phyloP scores from a whole-genome alignment of 35 echinoderm and acorn worm species.

The Hemicentrotus pulcherrimus region DNA sequence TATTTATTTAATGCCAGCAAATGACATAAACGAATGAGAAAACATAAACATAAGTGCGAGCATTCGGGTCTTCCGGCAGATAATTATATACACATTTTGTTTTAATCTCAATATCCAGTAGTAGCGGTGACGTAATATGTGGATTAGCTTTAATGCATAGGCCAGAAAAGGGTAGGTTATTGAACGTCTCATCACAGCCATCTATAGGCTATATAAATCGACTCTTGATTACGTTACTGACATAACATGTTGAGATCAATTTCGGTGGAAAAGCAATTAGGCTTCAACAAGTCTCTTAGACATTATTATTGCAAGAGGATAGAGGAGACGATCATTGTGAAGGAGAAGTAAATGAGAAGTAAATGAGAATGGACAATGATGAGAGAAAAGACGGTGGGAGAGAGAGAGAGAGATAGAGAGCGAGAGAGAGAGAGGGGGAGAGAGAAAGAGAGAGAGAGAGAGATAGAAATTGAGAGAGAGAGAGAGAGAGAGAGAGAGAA shows the following conservation, averaged over 20 bases:
- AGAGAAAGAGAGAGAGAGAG: background rate
- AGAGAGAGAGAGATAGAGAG: constrained; percentile 1
- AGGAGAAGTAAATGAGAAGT: background rate
- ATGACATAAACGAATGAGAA: no score
- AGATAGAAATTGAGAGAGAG: background rate
- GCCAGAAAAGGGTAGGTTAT: background rate
- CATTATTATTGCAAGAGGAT: background rate
- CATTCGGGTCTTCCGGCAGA: no score
- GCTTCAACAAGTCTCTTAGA: background rate
- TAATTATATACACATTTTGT: no score
- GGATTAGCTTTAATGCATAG: background rate
- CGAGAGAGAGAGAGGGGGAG: background rate
- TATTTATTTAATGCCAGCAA: no score
- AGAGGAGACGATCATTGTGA: background rate
- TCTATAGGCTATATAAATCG: background rate
- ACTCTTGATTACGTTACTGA: background rate
- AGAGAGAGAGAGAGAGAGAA: background rate
- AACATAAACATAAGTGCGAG: no score
- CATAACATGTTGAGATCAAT: background rate
- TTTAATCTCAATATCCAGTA: no score
- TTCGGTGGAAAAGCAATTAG: background rate
- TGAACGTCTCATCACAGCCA: background rate
- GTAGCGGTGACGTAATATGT: no score
- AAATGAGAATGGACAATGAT: background rate
- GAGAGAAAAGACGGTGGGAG: background rate